Evolutionary conservation across 2,888 invertebrate species (phyloP), one percentile per base, ranked within the genome.

Genomic region (Rhimphoctona megacephalus): DNA sequence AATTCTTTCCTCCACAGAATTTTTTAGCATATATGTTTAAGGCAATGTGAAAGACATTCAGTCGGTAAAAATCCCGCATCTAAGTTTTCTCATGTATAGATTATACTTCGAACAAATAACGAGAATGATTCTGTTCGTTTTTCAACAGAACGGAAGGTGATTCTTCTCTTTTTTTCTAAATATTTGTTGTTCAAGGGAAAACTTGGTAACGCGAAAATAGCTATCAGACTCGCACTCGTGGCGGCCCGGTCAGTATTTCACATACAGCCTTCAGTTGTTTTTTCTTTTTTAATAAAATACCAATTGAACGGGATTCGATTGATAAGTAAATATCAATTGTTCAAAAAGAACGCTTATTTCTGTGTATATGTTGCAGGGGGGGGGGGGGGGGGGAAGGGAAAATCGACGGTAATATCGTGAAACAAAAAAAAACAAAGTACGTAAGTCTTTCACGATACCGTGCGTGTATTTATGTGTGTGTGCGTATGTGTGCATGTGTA

Each of bases 311-410:
- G 81, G 73, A 69, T 83, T 83, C 83, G 86, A 74, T 83, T 25
- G n/a, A 67, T 67, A 22, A 46, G 67, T 36, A 33, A 61, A n/a
- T 36, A 22, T 52, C 74, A 61, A 79, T 64, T 80, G 74, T 69
- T 49, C 43, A 70, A 49, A 9, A 72, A 36, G 49, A 49, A 57
- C n/a, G 57, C 57, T 77, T 61, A 73, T 77, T 80, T 66, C 33
- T 70, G 67, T 86, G 72, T 83, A 86, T 86, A 86, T 81, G 81
- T 80, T 70, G 82, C 83, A 80, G 64, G 54, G 46, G 39, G 11
- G 22, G 5, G 25, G 36, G 70, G 33, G 64, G 54, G 46, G 39
- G 11, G 22, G 5, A 36, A 39, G 70, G 33, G 36, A 6, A 22
- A 36, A 17, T 72, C 43, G 57, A 36, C 49, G 39, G 64, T 43